A percentile compares a stretch with the other conserved stretches of the same genome.
These are phyloP conservation scores for Altica lythri DNA, from an alignment of 2,888 invertebrate genomes.

Conservation along the genomic window DNA sequence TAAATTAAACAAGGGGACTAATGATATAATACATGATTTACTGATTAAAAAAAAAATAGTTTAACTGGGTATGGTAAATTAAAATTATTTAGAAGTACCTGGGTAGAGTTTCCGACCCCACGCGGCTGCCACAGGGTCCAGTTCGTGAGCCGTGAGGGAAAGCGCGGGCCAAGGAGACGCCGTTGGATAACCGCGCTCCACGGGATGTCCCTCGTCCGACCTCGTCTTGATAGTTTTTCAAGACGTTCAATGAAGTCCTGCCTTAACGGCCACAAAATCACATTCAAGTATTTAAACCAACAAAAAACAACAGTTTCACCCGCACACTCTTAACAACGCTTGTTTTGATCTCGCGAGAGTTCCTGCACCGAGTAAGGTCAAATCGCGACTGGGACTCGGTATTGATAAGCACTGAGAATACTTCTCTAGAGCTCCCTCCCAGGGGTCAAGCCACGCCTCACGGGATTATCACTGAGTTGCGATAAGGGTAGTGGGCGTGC, in stretches of 20 bases:
- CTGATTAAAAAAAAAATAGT: neutral
- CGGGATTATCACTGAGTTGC: constrained; percentile 53
- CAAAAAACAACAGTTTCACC: constrained; percentile 29
- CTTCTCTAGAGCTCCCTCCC: constrained; percentile 55
- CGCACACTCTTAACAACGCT: constrained; percentile 24
- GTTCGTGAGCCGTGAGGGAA: constrained; percentile 60
- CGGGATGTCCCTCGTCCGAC: constrained; percentile 73
- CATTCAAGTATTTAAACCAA: constrained; percentile 13
- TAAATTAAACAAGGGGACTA: too few species aligned
- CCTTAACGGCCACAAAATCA: constrained; percentile 32
- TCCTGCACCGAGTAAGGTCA: constrained; percentile 52
- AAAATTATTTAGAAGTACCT: too few species aligned
- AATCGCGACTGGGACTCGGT: constrained; percentile 55
- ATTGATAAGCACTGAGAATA: constrained; percentile 53
- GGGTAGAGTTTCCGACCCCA: constrained; percentile 84
- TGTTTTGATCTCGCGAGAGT: constrained; percentile 54
- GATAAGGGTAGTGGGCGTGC: constrained; percentile 46
- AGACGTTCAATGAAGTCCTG: constrained; percentile 29
- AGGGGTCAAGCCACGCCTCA: constrained; percentile 61
- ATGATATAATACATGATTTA: neutral
- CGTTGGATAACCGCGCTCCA: constrained; percentile 69
- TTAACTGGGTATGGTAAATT: too few species aligned
- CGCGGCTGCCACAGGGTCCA: constrained; percentile 74
- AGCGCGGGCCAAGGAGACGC: constrained; percentile 79
- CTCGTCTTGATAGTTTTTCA: constrained; percentile 64